These are phyloP conservation scores for Oreochromis aureus DNA, from an alignment of 2,113 vertebrate genomes.

Conservation along the genomic window DNA sequence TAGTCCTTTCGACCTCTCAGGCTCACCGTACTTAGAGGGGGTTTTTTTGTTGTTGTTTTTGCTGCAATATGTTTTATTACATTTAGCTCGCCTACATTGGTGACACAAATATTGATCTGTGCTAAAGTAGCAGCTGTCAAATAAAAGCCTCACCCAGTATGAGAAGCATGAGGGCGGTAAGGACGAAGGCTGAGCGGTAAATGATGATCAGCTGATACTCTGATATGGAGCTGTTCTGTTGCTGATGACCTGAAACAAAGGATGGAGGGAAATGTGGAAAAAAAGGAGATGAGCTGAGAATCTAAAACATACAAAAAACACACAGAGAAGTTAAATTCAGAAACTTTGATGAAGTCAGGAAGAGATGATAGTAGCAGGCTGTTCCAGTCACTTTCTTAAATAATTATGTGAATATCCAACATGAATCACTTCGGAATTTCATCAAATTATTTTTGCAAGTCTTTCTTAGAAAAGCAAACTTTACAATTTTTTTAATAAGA, in stretches of 20 bases:
- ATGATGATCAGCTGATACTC: not conserved
- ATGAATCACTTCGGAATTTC: not conserved
- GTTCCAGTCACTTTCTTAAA: not conserved
- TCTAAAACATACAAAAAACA: not conserved
- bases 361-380: not conserved
- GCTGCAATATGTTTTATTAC: not conserved
- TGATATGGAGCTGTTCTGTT: not conserved
- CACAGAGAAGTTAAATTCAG: not conserved
- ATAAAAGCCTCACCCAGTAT: not conserved
- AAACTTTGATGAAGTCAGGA: not conserved
- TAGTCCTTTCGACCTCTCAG: not conserved
- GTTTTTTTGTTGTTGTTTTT: not conserved
- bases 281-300: not conserved
- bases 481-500: not conserved
- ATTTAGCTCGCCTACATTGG: not conserved
- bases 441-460: not conserved
- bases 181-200: not conserved
- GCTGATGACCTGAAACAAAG: not conserved
- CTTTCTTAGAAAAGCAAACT: not conserved
- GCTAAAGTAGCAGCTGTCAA: not conserved
- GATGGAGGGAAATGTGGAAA: not conserved
- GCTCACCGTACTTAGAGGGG: not conserved
- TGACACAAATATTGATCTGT: not conserved
- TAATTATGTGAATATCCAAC: not conserved
- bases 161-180: not conserved